Evolutionary conservation across 2,113 vertebrate genomes (phyloP), one percentile per base, ranked within the genome.

Genomic region (Thalassoma bifasciatum): DNA sequence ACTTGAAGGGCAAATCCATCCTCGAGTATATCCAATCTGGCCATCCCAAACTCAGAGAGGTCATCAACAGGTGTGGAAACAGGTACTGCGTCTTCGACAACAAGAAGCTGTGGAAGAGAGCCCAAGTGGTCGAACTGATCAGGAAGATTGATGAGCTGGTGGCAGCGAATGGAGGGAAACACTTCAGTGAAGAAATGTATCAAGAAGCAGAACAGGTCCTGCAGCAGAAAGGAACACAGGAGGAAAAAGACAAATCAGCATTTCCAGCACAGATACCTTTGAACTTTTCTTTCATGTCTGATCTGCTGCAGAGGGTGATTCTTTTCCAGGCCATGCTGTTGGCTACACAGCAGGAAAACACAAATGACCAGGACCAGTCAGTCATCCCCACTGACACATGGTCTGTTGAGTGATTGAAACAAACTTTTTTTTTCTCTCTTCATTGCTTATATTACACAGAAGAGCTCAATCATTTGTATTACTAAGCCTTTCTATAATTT

Each of bases 51-150:
- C 74, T 85, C 0, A 37, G 1, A 11, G 63, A 81, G 21, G 13
- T 83, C n/a, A 36, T 85, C 1, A 72, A 69, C 38, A 47, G 22
- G 19, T 88, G 86, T 0, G 66, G 77, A 2, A 75, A 68, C 54
- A 47, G 80, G 8, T 85, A 54, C 63, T 74, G 76, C 3, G 77
- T 83, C 2, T 83, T 88, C 21, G 70, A 88, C 54, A 85, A 85
- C 71, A 83, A 14, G 42, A 40, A 26, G 4, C 49, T 1, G 3
- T 4, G 3, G 4, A 21, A 81, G 38, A 80, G 46, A 14, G 1
- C 4, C 22, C 86, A 88, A 21, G 80, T 88, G 23, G 62, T 21
- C 0, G 0, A 58, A 23, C 73, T 88, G 49, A 62, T 88, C n/a
- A 34, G 23, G 14, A 83, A 24, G 63, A 80, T 85, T 0, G 80